Percentiles rank a stretch among this genome's conserved stretches.
Evolutionary conservation across 64 coral and sea anemone genomes (phyloP).

Genomic region (Hydrozoanthus tunicans): DNA sequence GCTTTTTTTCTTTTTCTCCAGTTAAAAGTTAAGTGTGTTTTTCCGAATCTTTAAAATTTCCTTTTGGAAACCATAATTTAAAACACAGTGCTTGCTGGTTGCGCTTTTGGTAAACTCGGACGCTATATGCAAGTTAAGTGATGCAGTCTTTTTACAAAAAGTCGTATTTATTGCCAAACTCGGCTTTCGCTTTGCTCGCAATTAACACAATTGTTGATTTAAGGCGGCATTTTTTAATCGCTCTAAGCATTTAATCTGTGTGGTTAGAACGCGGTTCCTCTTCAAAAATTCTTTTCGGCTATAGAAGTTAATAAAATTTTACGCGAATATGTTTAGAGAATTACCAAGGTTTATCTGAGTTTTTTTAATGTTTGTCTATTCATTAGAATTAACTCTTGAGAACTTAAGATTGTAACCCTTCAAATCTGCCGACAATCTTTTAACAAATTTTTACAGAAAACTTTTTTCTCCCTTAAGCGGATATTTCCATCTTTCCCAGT

Average conservation of each 20-base stretch:
- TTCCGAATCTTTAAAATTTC: neutral
- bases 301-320: neutral
- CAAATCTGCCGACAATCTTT: constrained; percentile 31
- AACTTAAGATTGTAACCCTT: constrained; percentile 35
- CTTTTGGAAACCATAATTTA: neutral
- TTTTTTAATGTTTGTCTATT: constrained; percentile 30
- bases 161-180: neutral
- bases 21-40: neutral
- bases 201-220: constrained; percentile 40
- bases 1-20: neutral
- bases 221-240: neutral
- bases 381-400: constrained; percentile 13
- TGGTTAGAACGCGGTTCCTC: neutral
- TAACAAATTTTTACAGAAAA: constrained; percentile 8
- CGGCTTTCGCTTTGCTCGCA: constrained; percentile 6
- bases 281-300: neutral
- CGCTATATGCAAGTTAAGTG: neutral
- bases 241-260: neutral
- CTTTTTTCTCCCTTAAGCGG: constrained; percentile 33
- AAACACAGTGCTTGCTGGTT: neutral
- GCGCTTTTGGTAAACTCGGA: neutral
- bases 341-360: constrained; percentile 12
- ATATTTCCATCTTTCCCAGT: constrained; percentile 35
- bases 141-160: constrained; percentile 30
- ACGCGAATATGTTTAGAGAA: constrained; percentile 15